phyloP scores from a whole-genome alignment of 2,888 invertebrate genomes.

The Cryptus armator region DNA sequence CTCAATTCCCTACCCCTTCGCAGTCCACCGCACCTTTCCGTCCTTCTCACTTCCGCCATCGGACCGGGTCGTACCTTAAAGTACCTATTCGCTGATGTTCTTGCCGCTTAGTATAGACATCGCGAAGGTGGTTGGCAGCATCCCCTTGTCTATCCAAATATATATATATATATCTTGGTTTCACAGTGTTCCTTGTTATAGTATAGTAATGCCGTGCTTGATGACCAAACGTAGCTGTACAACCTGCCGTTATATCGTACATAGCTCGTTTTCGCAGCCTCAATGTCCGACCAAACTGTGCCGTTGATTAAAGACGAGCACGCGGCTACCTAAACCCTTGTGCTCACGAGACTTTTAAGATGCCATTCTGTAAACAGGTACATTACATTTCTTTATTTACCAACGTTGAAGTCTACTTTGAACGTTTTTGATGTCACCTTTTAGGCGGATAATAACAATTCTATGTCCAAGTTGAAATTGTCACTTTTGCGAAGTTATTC shows the following conservation, averaged over 20 bases:
- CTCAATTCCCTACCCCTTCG: neutral
- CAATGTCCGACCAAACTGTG: constrained; percentile 5
- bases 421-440: neutral
- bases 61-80: constrained; percentile 10
- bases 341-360: neutral
- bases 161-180: constrained; percentile 5
- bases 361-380: neutral
- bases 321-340: neutral
- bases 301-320: constrained; percentile 25
- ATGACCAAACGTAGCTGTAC: neutral
- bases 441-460: too few species aligned
- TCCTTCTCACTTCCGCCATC: neutral
- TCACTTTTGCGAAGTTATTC: neutral
- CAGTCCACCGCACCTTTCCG: constrained; percentile 2
- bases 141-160: neutral
- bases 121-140: constrained; percentile 11
- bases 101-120: neutral
- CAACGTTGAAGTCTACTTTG: neutral
- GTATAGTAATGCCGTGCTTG: neutral
- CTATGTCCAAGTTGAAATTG: neutral
- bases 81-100: constrained; percentile 34
- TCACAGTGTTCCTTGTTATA: neutral
- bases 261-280: neutral
- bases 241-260: constrained; percentile 5
- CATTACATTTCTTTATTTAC: neutral